These are phyloP conservation scores for Marmota flaviventris DNA, from an alignment of 2,113 vertebrate genomes.

Conservation along the genomic window DNA sequence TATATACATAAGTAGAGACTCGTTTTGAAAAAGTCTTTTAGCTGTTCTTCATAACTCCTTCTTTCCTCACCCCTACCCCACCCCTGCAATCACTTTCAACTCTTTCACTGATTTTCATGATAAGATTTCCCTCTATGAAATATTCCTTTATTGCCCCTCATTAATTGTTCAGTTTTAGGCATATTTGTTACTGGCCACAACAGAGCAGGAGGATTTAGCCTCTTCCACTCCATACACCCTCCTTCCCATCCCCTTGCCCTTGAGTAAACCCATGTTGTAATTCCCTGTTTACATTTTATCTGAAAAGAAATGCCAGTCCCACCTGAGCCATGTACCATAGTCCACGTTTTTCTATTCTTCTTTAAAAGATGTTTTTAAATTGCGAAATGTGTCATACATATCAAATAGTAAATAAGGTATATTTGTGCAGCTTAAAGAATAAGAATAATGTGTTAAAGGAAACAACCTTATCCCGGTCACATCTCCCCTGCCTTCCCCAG, in stretches of 20 bases:
- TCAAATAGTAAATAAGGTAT: too few species aligned
- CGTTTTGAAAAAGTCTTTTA: background rate
- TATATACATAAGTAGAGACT: background rate
- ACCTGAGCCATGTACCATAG: background rate
- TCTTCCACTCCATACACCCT: too few species aligned
- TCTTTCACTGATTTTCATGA: background rate
- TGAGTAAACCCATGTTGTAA: background rate
- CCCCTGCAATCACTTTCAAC: background rate
- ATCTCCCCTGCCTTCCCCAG: background rate
- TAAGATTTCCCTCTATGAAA: background rate
- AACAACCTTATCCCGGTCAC: background rate
- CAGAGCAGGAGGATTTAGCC: too few species aligned
- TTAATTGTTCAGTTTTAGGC: background rate
- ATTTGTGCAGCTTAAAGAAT: background rate
- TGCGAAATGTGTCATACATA: background rate
- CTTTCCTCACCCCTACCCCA: background rate
- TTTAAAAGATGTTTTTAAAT: background rate
- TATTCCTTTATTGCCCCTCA: background rate
- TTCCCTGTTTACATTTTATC: background rate
- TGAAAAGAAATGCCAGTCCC: background rate
- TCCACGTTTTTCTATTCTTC: background rate
- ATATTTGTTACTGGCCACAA: too few species aligned
- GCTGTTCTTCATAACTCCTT: background rate
- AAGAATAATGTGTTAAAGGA: background rate
- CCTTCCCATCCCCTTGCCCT: background rate